A percentile compares a stretch with the other conserved stretches of the same genome.
phyloP scores from a whole-genome alignment of 1,140 invertebrate species.

The Stratiolaelaps scimitus region DNA sequence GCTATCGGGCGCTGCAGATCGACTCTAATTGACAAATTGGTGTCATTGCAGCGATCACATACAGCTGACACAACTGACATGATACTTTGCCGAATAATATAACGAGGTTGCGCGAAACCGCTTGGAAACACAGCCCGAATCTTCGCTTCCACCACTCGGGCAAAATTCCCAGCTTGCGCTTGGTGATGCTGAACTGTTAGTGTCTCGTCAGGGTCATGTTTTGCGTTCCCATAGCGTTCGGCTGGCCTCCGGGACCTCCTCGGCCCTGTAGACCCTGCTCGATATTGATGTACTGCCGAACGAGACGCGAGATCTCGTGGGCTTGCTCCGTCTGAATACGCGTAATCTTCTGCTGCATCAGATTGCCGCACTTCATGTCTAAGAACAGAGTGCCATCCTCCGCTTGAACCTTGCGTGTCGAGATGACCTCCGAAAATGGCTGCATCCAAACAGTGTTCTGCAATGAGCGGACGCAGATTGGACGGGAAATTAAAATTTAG shows the following conservation, averaged over 20 bases:
- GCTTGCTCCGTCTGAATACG: constrained; percentile 85
- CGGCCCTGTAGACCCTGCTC: constrained; percentile 47
- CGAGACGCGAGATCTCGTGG: constrained; percentile 68
- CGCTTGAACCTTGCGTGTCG: constrained; percentile 76
- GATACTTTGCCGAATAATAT: too few relatives aligned
- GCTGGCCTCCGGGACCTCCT: constrained; percentile 28
- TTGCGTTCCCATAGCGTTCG: too few relatives aligned
- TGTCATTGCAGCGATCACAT: too few relatives aligned
- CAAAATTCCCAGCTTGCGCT: too few relatives aligned
- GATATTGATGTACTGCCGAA: constrained; percentile 87
- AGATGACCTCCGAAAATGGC: constrained; percentile 87
- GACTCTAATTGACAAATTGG: too few relatives aligned
- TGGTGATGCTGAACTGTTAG: background rate
- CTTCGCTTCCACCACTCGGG: too few relatives aligned
- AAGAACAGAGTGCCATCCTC: constrained; percentile 84
- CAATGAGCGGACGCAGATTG: constrained; percentile 33
- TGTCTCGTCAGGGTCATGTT: constrained; percentile 10
- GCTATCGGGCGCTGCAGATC: too few relatives aligned
- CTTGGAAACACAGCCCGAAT: too few relatives aligned
- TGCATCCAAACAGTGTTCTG: constrained; percentile 77
- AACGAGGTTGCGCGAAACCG: too few relatives aligned
- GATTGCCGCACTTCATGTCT: constrained; percentile 91
- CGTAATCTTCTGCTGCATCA: constrained; percentile 88
- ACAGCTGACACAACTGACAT: too few relatives aligned
- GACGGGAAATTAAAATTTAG: constrained; percentile 3